Evolutionary conservation across 2,797 vertebrate species (phyloP).

Genomic region (Fistularia tabacaria): DNA sequence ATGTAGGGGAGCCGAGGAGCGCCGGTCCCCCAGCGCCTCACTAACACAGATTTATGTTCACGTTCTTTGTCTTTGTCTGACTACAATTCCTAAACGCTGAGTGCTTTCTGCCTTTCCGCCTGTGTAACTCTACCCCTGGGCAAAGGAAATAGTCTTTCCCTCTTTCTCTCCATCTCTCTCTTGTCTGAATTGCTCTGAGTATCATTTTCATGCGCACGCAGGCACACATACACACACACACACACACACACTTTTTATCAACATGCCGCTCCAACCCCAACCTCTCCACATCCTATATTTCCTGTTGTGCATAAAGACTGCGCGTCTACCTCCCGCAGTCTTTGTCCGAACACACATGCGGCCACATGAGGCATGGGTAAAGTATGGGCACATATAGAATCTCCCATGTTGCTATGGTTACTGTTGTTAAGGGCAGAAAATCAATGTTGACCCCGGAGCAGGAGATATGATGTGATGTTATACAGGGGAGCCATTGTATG

Average conservation of each 20-base stretch:
- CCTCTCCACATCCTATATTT: conserved; percentile 21
- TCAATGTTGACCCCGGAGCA: conserved; percentile 47
- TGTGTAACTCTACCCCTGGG: conserved; percentile 48
- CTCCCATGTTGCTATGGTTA: conserved; percentile 44
- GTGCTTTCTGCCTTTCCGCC: conserved; percentile 37
- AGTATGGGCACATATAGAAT: conserved; percentile 22
- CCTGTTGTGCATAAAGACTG: conserved; percentile 27
- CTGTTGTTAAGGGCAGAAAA: conserved; percentile 47
- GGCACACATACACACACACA: neutral
- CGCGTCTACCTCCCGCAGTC: conserved; percentile 1
- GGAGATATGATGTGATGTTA: conserved; percentile 32
- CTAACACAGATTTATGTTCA: conserved; percentile 62
- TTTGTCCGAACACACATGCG: conserved; percentile 6
- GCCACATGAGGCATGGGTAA: neutral
- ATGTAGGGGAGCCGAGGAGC: conserved; percentile 44
- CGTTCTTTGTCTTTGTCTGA: conserved; percentile 59
- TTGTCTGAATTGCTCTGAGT: no score
- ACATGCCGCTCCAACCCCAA: conserved; percentile 19
- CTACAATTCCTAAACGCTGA: conserved; percentile 45
- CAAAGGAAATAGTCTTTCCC: conserved; percentile 13
- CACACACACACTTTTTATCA: conserved; percentile 6
- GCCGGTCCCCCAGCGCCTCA: conserved; percentile 43
- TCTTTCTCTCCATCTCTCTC: conserved; percentile 3
- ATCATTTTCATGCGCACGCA: neutral
- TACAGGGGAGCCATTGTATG: neutral